Base-by-base conservation (phyloP, 2,888 invertebrate genomes). In the Scaptodrosophila latifasciaeformis region DNA sequence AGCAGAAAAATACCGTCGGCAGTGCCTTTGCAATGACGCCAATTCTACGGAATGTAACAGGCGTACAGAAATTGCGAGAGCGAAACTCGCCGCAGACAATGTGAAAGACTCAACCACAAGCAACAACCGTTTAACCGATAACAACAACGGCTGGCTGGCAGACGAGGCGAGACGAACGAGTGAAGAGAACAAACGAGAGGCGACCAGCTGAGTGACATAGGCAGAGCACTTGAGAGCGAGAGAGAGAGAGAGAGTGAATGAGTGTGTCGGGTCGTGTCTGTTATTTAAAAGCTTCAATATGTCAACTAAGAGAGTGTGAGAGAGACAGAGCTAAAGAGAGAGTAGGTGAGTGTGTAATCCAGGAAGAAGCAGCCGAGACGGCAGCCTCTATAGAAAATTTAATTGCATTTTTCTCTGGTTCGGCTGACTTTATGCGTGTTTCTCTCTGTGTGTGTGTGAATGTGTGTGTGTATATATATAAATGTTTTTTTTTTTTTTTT, bases 1-100 rank as follows among this genome's bases (percentile, higher is more conserved):
- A n/a, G n/a, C n/a, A n/a, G n/a, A n/a, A n/a, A 48, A 48, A 45
- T 12, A 37, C 4, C 43, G 42, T 61, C 51, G 61, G 49, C 50
- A 64, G 52, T 62, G 72, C 53, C 63, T 70, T 76, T 78, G 81
- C 78, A 82, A 81, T 83, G 82, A 84, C 83, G 83, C 81, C 82
- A 82, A 84, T 72, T 82, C 82, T 72, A 79, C 75, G 83, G 77
- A 71, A 76, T 58, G 58, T 81, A 84, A 60, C 74, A 84, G 82
- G 84, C 61, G 57, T 64, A 48, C 82, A 82, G 83, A 34, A 65
- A 51, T n/a, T n/a, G 15, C 30, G 39, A 30, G 39, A 39, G 49
- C 17, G 48, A 46, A 6, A 44, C 44, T 47, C 43, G 46, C 47
- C 40, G 27, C 51, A 55, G 35, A 24, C 55, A 49, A 35, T n/a